Percentiles rank a stretch among this genome's conserved stretches.
These are phyloP conservation scores for Acleris literana DNA, from an alignment of 2,888 invertebrate genomes.

Conservation along the genomic window DNA sequence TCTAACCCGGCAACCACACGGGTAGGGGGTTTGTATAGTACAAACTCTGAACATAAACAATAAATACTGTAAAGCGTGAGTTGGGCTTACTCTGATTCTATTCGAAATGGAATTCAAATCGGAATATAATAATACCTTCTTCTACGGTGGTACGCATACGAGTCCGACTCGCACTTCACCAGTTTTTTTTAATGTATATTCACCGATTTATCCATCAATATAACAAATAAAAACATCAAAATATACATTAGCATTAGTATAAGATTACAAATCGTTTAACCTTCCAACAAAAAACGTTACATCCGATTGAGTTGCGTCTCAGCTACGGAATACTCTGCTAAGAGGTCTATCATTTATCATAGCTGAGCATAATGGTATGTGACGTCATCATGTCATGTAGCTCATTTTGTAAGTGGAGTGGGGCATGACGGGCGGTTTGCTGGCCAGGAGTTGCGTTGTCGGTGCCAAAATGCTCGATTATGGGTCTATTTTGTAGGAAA, in stretches of 20 bases:
- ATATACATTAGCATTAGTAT: neutral
- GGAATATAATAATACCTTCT: no score
- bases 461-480: neutral
- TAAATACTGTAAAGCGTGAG: no score
- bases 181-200: no score
- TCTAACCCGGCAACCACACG: no score
- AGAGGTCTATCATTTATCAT: constrained; percentile 50
- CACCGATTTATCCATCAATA: no score
- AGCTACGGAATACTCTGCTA: constrained; percentile 25
- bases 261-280: neutral
- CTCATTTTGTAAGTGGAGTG: constrained; percentile 51
- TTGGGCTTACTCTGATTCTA: no score
- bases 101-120: no score
- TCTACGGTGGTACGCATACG: no score
- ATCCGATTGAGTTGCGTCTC: constrained; percentile 30
- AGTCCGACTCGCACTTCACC: no score
- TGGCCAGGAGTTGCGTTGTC: constrained; percentile 31
- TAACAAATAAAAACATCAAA: no score
- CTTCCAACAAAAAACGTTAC: constrained; percentile 18
- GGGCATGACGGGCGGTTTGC: constrained; percentile 32
- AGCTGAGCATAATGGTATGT: constrained; percentile 44
- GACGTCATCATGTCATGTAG: constrained; percentile 53
- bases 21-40: no score
- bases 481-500: neutral
- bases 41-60: no score